Evolutionary conservation across 1,140 invertebrate genomes (phyloP).

Genomic region (Sesamia nonagrioides): DNA sequence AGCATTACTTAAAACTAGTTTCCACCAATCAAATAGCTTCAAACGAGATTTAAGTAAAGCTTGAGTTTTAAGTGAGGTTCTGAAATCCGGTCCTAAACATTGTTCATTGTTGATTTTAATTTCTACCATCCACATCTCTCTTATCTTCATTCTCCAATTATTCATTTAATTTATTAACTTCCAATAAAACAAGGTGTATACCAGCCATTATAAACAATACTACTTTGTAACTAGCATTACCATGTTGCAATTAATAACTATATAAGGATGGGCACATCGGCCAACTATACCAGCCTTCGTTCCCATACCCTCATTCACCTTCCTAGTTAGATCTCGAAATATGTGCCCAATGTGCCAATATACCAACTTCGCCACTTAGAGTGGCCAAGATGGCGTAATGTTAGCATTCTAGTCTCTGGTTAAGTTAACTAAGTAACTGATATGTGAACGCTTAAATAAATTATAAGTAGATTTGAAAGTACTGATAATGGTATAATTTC

Average conservation of each 20-base stretch:
- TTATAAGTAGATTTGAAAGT: neutral
- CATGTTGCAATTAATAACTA: neutral
- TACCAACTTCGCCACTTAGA: neutral
- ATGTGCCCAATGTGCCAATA: conserved; percentile 6
- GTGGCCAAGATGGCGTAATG: neutral
- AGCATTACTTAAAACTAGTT: too few species aligned
- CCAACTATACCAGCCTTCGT: neutral
- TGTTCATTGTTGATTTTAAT: too few species aligned
- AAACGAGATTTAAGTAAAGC: too few species aligned
- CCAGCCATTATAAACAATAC: too few species aligned
- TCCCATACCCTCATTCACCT: neutral
- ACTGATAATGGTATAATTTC: neutral
- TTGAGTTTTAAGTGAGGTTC: too few species aligned
- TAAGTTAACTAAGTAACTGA: neutral
- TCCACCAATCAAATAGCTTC: too few species aligned
- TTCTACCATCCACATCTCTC: too few species aligned
- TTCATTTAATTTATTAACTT: too few species aligned
- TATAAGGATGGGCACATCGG: neutral
- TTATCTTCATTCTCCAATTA: too few species aligned
- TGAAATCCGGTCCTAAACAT: too few species aligned
- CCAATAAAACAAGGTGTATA: too few species aligned
- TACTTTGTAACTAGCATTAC: neutral
- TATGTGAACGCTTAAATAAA: neutral
- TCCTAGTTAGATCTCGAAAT: conserved; percentile 1
- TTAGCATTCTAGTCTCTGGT: neutral